Evolutionary conservation across 2,888 invertebrate genomes (phyloP).

Genomic region (Drosophila maculinotata): DNA sequence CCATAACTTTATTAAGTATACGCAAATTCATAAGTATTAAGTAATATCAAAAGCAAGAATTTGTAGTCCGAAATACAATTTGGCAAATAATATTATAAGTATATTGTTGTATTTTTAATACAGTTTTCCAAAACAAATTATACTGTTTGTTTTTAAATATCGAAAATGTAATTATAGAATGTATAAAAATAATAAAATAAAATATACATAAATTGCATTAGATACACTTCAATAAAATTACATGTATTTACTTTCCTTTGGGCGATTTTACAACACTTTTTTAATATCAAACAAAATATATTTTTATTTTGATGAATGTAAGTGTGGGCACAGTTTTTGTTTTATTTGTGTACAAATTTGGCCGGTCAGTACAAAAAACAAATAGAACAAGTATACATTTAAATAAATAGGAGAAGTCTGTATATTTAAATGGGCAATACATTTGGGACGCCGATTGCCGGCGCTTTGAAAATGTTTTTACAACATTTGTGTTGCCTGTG

Average conservation of each 20-base stretch:
- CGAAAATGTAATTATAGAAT: no score
- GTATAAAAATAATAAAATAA: no score
- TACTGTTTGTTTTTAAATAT: no score
- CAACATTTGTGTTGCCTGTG: conserved; percentile 57
- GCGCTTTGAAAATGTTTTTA: conserved; percentile 69
- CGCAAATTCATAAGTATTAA: no score
- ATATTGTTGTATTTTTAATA: no score
- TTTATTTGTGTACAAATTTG: conserved; percentile 45
- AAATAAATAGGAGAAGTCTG: conserved; percentile 24
- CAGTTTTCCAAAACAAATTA: no score
- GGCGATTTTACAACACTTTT: no score
- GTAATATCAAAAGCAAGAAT: no score
- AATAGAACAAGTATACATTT: conserved; percentile 42
- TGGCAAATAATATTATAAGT: no score
- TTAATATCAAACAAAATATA: not conserved
- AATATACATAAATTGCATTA: no score
- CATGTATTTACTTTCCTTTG: not conserved
- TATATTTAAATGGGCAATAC: conserved; percentile 27
- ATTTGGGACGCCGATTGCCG: conserved; percentile 49
- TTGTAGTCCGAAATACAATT: no score
- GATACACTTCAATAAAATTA: no score
- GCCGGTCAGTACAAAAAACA: conserved; percentile 9
- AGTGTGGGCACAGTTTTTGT: conserved; percentile 30
- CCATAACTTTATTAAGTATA: not conserved
- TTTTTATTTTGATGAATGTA: not conserved